Conservation (phyloP, 2,113 vertebrate genomes). For the Coptodon bakossiorum region DNA sequence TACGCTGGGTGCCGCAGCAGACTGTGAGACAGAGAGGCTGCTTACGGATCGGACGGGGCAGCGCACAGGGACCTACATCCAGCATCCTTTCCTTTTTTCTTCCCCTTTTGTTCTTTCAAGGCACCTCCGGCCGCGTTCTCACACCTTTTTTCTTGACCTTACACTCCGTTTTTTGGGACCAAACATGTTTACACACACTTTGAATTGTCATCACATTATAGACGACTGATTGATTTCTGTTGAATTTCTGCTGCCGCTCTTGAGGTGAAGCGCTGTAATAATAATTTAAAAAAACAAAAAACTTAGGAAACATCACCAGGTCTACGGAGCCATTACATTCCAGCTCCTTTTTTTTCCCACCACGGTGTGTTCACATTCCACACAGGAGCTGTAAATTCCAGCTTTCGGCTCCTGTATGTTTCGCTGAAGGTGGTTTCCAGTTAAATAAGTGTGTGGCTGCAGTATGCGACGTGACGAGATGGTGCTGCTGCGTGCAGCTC, state of each 20-base stretch:
- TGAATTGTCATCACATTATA: not conserved
- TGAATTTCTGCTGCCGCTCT: not conserved
- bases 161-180: slow-evolving; percentile 53
- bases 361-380: slow-evolving; percentile 52
- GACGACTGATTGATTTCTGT: slow-evolving; percentile 2
- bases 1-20: not conserved
- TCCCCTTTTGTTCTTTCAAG: slow-evolving; percentile 18
- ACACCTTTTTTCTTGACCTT: slow-evolving; percentile 15
- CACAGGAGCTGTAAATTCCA: not conserved
- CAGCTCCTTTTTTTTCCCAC: slow-evolving; percentile 30
- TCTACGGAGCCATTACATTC: slow-evolving; percentile 29
- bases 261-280: not conserved
- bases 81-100: slow-evolving; percentile 20
- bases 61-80: slow-evolving; percentile 23
- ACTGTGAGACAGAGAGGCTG: not conserved
- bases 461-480: not conserved
- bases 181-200: slow-evolving; percentile 45
- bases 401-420: not conserved
- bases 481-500: not conserved
- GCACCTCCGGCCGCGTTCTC: slow-evolving; percentile 19
- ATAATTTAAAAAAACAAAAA: accelerated
- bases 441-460: not conserved
- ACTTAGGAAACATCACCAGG: not conserved
- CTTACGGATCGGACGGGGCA: not conserved
- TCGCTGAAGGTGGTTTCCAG: not conserved